phyloP scores from a whole-genome alignment of 1,140 invertebrate genomes.

The Acromyrmex echinatior region DNA sequence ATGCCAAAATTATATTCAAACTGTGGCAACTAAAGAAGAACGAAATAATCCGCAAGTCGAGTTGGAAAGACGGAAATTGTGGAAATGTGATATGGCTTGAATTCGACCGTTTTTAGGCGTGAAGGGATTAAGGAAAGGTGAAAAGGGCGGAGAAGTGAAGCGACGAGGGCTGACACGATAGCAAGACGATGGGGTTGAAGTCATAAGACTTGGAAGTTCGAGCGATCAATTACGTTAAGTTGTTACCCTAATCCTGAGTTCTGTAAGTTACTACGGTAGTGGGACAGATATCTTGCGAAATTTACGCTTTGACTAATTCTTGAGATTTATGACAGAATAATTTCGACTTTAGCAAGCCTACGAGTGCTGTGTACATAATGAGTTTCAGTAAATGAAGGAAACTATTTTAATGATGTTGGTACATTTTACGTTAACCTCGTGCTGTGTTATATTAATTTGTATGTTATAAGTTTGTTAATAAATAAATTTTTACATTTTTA shows the following conservation, averaged over 20 bases:
- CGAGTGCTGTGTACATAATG: background rate
- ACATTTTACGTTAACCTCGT: slow-evolving; percentile 1
- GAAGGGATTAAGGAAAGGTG: slow-evolving; percentile 49
- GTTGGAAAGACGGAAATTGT: slow-evolving; percentile 23
- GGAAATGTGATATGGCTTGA: slow-evolving; percentile 19
- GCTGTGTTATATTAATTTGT: background rate
- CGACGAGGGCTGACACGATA: slow-evolving; percentile 9
- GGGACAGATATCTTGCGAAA: slow-evolving; percentile 29
- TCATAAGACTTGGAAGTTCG: slow-evolving; percentile 40
- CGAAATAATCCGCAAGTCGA: slow-evolving; percentile 53
- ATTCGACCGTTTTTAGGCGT: slow-evolving; percentile 32
- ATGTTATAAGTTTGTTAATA: background rate
- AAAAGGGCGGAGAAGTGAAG: background rate
- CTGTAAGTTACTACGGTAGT: slow-evolving; percentile 31
- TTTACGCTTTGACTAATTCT: slow-evolving; percentile 44
- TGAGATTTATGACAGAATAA: slow-evolving; percentile 24
- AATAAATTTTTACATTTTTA: background rate
- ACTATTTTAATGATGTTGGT: background rate
- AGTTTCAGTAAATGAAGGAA: slow-evolving; percentile 5
- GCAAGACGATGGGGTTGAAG: slow-evolving; percentile 28
- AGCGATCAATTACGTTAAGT: slow-evolving; percentile 62
- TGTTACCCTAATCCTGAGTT: slow-evolving; percentile 46
- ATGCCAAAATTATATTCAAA: slow-evolving; percentile 49
- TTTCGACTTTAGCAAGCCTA: background rate
- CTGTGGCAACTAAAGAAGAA: slow-evolving; percentile 1